phyloP scores from a whole-genome alignment of 2,888 invertebrate species.

The Phyto melanocephala region DNA sequence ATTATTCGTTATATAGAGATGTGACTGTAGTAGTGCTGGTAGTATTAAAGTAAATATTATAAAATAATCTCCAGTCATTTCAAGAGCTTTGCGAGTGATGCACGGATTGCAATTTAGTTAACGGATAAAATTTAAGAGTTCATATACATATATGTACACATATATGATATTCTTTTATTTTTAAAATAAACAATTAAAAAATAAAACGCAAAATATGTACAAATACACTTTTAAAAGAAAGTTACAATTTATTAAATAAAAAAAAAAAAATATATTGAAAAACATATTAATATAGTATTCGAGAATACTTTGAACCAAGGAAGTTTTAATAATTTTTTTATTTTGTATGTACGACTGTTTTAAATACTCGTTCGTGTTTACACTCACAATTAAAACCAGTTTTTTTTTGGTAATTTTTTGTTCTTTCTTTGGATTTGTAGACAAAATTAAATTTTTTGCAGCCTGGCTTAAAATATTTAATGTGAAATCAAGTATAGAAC shows the following conservation, averaged over 20 bases:
- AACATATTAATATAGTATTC: not conserved
- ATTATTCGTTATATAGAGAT: slow-evolving; percentile 1
- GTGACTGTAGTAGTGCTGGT: not conserved
- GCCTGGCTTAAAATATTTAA: not conserved
- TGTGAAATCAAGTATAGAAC: not conserved
- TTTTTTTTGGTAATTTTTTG: slow-evolving; percentile 7
- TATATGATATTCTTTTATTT: not conserved
- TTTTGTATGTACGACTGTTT: not conserved
- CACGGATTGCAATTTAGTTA: slow-evolving; percentile 39
- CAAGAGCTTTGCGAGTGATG: slow-evolving; percentile 62
- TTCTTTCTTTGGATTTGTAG: not conserved
- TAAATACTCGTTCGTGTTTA: slow-evolving; percentile 7
- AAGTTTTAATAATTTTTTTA: not conserved
- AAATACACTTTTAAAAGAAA: not conserved
- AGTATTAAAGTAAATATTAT: slow-evolving; percentile 33
- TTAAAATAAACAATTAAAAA: slow-evolving; percentile 13
- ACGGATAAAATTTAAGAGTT: slow-evolving; percentile 33
- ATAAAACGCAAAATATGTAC: slow-evolving; percentile 41
- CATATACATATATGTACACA: too few relatives aligned
- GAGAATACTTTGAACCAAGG: not conserved
- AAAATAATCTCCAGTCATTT: slow-evolving; percentile 64
- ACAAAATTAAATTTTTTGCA: slow-evolving; percentile 15
- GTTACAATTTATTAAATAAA: not conserved
- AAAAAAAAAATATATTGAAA: not conserved
- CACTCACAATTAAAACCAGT: slow-evolving; percentile 49